Evolutionary conservation across 2,113 vertebrate species (phyloP).

Genomic region (Talpa occidentalis): DNA sequence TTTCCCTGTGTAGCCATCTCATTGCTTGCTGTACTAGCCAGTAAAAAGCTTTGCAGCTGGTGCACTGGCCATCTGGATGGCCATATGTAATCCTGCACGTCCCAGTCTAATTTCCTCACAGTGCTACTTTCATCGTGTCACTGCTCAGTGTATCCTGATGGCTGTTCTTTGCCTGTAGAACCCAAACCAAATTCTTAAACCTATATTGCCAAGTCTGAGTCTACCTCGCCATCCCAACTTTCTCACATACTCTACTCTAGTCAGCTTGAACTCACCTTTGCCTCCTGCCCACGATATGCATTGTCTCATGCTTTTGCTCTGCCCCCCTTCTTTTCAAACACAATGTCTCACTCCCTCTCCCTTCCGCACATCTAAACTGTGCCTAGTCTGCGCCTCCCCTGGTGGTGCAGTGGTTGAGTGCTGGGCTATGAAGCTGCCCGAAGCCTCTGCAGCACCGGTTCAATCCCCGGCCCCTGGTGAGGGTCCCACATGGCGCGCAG

Average conservation of each 20-base stretch:
- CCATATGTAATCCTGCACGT: conserved; percentile 61
- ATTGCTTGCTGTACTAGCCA: conserved; percentile 35
- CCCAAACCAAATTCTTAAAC: conserved; percentile 30
- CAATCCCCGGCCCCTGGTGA: too few species aligned
- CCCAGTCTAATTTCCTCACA: conserved; percentile 58
- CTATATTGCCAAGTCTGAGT: conserved; percentile 22
- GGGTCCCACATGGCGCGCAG: too few species aligned
- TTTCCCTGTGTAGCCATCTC: conserved; percentile 11
- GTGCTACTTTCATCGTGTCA: conserved; percentile 21
- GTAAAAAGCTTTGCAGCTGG: conserved; percentile 42
- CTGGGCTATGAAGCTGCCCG: too few species aligned
- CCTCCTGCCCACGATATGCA: neutral
- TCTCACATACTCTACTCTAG: neutral
- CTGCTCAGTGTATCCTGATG: neutral
- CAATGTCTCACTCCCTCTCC: neutral
- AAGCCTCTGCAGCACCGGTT: too few species aligned
- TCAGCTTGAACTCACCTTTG: neutral
- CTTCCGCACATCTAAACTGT: conserved; percentile 13
- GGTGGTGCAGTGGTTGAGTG: too few species aligned
- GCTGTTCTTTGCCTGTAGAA: conserved; percentile 29
- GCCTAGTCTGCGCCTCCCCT: too few species aligned
- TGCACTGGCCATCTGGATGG: conserved; percentile 59
- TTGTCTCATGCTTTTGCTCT: neutral
- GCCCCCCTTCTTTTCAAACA: neutral
- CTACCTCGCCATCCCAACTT: neutral